These are phyloP conservation scores for Dynastes tityus DNA, from an alignment of 2,888 invertebrate genomes.

Conservation along the genomic window DNA sequence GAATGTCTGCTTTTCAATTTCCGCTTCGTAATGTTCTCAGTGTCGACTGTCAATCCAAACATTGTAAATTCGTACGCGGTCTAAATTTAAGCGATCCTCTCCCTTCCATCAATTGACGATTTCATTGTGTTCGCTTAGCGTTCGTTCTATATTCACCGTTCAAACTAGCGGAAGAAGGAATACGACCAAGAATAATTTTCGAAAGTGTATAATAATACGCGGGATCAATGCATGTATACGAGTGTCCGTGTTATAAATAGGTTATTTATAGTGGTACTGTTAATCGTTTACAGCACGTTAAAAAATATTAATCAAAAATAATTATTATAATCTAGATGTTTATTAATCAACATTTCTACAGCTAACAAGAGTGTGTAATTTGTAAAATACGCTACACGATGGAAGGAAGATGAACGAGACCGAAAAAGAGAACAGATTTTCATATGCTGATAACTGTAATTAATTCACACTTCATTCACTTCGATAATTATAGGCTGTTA, in stretches of 20 bases:
- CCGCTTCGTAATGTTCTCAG: slow-evolving; percentile 63
- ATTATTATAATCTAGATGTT: slow-evolving; percentile 45
- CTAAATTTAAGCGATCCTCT: slow-evolving; percentile 39
- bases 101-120: slow-evolving; percentile 41
- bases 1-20: slow-evolving; percentile 66
- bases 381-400: not conserved
- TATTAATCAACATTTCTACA: slow-evolving; percentile 40
- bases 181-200: not conserved
- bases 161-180: not conserved
- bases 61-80: slow-evolving; percentile 49
- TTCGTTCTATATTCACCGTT: not conserved
- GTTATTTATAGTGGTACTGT: slow-evolving; percentile 20
- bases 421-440: slow-evolving; percentile 32
- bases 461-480: slow-evolving; percentile 48
- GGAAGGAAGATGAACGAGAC: slow-evolving; percentile 28
- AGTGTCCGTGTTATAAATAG: slow-evolving; percentile 1
- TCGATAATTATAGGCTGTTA: slow-evolving; percentile 35
- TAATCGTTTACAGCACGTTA: slow-evolving; percentile 6
- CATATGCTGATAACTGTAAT: slow-evolving; percentile 36
- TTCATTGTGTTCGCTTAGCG: slow-evolving; percentile 27
- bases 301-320: slow-evolving; percentile 46
- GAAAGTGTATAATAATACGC: not conserved
- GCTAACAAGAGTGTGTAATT: slow-evolving; percentile 22
- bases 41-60: slow-evolving; percentile 53
- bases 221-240: not conserved